These are phyloP conservation scores for Tuberolachnus salignus DNA, from an alignment of 2,888 invertebrate genomes.

Conservation along the genomic window DNA sequence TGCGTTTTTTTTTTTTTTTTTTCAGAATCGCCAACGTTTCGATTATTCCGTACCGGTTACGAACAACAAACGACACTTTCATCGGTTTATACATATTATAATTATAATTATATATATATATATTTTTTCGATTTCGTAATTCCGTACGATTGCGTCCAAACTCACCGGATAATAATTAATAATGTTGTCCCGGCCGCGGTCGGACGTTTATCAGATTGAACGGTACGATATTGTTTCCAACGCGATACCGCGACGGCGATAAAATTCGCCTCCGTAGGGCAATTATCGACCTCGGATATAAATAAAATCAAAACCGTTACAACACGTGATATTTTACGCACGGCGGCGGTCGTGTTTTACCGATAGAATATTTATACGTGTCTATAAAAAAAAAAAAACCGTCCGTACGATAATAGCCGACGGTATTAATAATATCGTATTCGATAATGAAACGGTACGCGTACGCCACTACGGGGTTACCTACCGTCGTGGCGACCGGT, in stretches of 20 bases:
- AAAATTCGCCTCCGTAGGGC: slow-evolving; percentile 35
- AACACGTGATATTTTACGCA: too few relatives aligned
- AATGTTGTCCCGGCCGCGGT: slow-evolving; percentile 30
- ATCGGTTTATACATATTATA: too few relatives aligned
- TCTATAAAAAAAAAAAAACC: slow-evolving; percentile 19
- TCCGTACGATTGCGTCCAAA: background rate
- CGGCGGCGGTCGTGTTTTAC: background rate
- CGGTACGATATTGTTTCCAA: background rate
- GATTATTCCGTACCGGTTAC: too few relatives aligned
- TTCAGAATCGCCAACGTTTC: too few relatives aligned
- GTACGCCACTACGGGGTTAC: too few relatives aligned
- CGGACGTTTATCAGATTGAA: slow-evolving; percentile 41
- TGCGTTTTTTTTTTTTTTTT: too few relatives aligned
- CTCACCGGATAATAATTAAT: slow-evolving; percentile 30
- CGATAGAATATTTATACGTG: background rate
- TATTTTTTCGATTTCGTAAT: too few relatives aligned
- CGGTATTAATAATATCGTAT: slow-evolving; percentile 19
- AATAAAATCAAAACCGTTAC: slow-evolving; percentile 51
- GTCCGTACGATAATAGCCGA: too few relatives aligned
- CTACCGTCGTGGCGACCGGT: too few relatives aligned
- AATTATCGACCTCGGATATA: slow-evolving; percentile 29
- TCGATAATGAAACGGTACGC: background rate
- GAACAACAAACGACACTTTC: too few relatives aligned
- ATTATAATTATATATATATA: too few relatives aligned
- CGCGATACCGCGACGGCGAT: slow-evolving; percentile 18